phyloP scores from a whole-genome alignment of 2,888 invertebrate genomes.

The Morpho deidamia region DNA sequence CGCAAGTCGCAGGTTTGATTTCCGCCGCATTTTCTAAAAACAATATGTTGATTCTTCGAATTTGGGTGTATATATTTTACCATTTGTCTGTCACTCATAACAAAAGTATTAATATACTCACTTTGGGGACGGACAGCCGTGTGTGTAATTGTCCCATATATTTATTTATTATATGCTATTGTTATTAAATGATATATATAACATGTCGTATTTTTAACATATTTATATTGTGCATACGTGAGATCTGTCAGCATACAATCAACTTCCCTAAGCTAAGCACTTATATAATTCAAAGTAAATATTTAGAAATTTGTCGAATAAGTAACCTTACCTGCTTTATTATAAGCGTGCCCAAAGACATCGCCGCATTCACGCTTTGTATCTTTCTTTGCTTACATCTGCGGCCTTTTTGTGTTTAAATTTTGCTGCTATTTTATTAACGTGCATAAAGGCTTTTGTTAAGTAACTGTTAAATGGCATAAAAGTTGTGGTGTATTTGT shows the following conservation, averaged over 20 bases:
- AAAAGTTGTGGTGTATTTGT: neutral
- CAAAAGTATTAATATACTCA: too few species aligned
- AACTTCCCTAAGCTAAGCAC: neutral
- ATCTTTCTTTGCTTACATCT: neutral
- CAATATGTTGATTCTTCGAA: too few species aligned
- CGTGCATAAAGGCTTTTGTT: neutral
- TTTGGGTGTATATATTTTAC: too few species aligned
- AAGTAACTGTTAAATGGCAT: neutral
- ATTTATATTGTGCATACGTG: neutral
- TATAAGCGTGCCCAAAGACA: neutral
- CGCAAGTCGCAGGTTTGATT: too few species aligned
- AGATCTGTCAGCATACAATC: neutral
- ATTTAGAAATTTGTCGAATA: conserved; percentile 6
- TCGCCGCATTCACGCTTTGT: neutral
- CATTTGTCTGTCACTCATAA: too few species aligned
- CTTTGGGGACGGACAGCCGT: too few species aligned
- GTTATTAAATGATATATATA: too few species aligned
- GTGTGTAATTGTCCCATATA: too few species aligned
- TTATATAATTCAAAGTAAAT: conserved; percentile 2
- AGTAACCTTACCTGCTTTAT: neutral
- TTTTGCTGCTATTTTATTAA: neutral
- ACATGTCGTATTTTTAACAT: too few species aligned
- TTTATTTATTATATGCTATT: too few species aligned
- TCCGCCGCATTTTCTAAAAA: too few species aligned
- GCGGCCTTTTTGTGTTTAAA: neutral